Evolutionary conservation across 2,888 invertebrate species (phyloP).

Genomic region (Myopa testacea): DNA sequence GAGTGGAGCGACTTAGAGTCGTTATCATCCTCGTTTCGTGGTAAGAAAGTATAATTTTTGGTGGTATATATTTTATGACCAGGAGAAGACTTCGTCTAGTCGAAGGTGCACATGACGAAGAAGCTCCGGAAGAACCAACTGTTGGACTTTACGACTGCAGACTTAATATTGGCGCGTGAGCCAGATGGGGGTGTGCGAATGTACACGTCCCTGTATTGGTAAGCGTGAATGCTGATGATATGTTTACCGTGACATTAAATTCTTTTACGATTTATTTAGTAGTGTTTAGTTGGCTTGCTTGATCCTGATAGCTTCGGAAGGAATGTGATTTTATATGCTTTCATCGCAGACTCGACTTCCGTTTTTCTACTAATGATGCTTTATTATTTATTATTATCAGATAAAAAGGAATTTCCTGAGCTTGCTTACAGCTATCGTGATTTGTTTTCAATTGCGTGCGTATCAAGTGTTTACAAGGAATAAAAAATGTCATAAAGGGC

Average conservation of each 20-base stretch:
- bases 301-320: slow-evolving; percentile 20
- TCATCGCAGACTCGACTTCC: slow-evolving; percentile 31
- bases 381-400: slow-evolving; percentile 40
- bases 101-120: slow-evolving; percentile 27
- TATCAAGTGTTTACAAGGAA: slow-evolving; percentile 12
- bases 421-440: slow-evolving; percentile 38
- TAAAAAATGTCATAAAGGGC: neutral
- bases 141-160: neutral
- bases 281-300: slow-evolving; percentile 50
- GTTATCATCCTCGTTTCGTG: neutral
- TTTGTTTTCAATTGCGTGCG: slow-evolving; percentile 42
- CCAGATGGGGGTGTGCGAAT: neutral
- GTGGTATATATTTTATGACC: slow-evolving; percentile 39
- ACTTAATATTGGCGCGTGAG: neutral
- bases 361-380: slow-evolving; percentile 38
- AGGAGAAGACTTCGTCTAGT: slow-evolving; percentile 29
- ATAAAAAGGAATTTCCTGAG: slow-evolving; percentile 41
- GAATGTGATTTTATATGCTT: slow-evolving; percentile 25
- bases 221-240: slow-evolving; percentile 64
- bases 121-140: neutral
- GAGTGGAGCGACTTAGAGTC: too few relatives aligned
- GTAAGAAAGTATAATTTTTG: slow-evolving; percentile 41
- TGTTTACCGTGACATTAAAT: slow-evolving; percentile 67
- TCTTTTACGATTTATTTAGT: slow-evolving; percentile 63
- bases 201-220: neutral